A percentile compares a stretch with the other conserved stretches of the same genome.
Evolutionary conservation across 2,113 vertebrate species (phyloP).

Genomic region (Laterallus jamaicensis): DNA sequence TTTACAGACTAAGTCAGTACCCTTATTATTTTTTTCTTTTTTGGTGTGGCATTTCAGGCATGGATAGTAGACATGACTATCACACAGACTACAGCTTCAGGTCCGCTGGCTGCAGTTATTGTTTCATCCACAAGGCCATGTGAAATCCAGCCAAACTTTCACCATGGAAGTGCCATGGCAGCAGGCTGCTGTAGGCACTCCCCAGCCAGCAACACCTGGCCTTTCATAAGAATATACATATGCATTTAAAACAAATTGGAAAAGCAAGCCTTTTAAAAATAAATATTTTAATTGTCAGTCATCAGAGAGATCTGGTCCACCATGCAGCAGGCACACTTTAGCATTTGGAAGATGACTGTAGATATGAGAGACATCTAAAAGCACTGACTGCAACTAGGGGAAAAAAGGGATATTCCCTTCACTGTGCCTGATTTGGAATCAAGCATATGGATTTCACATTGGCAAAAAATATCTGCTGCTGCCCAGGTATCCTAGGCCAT

Average conservation of each 20-base stretch:
- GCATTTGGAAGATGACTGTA: background rate
- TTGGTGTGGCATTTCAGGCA: background rate
- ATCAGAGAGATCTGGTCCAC: background rate
- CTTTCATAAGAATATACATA: background rate
- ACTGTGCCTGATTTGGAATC: background rate
- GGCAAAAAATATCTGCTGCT: background rate
- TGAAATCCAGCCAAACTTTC: background rate
- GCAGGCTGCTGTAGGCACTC: background rate
- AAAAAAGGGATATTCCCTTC: background rate
- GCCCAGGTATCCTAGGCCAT: background rate
- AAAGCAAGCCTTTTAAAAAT: background rate
- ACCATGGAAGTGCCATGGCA: background rate
- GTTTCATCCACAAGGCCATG: background rate
- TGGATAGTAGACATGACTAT: background rate
- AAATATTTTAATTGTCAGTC: background rate
- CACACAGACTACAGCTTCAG: background rate
- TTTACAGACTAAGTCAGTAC: background rate
- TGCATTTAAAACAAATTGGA: background rate
- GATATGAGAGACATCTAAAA: background rate
- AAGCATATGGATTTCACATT: background rate
- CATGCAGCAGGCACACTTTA: background rate
- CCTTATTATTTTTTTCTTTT: background rate
- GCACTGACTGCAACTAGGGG: background rate
- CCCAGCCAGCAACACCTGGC: background rate
- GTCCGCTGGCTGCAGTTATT: background rate